Conservation (phyloP, 2,797 vertebrate genomes). For the Pipistrellus pipistrellus region DNA sequence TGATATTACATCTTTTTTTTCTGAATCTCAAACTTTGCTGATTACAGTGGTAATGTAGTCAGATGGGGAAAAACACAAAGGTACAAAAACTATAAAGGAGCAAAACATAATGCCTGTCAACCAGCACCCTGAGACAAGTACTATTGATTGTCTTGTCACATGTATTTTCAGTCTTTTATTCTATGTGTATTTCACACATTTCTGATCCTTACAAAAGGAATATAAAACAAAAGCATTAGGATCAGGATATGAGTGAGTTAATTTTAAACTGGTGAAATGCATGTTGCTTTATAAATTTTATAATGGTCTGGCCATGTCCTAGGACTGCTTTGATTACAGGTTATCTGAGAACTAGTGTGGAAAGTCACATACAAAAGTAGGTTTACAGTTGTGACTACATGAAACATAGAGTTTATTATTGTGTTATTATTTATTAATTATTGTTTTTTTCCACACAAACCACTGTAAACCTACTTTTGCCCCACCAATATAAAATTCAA, state of each 20-base stretch:
- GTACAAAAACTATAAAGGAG: neutral
- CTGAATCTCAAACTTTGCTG: neutral
- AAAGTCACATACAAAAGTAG: slow-evolving; percentile 3
- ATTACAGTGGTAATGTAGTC: neutral
- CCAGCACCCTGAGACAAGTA: neutral
- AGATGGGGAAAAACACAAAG: neutral
- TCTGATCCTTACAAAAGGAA: neutral
- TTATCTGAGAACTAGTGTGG: slow-evolving; percentile 65
- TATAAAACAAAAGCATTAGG: slow-evolving; percentile 14
- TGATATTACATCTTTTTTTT: slow-evolving; percentile 42
- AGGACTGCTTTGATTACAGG: neutral
- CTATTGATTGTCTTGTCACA: slow-evolving; percentile 14
- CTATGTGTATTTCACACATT: neutral
- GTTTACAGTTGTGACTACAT: neutral
- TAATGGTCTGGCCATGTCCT: neutral
- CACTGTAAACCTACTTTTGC: neutral
- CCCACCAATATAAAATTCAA: neutral
- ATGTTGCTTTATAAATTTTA: neutral
- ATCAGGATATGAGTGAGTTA: neutral
- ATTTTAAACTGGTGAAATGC: neutral
- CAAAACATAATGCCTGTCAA: neutral
- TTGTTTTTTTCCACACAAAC: neutral
- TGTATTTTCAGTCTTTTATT: neutral
- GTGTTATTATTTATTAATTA: neutral
- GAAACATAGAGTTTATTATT: neutral